These are phyloP conservation scores for Stictocephala bisonia DNA, from an alignment of 2,888 invertebrate genomes.

Conservation along the genomic window DNA sequence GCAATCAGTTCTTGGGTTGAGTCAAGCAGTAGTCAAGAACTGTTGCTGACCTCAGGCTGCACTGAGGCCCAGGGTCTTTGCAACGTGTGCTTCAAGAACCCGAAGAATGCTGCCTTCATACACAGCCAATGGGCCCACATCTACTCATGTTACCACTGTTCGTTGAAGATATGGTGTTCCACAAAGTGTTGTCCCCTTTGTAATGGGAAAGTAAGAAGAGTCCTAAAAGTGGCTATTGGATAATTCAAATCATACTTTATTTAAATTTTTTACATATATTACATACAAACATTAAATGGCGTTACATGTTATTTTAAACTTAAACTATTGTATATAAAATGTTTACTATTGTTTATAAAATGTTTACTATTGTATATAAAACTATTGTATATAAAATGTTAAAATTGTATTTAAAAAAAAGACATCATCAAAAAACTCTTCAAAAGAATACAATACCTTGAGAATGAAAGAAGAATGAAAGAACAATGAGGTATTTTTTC, in stretches of 20 bases:
- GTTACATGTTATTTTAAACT: no score
- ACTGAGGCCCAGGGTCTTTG: constrained; percentile 30
- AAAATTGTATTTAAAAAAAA: no score
- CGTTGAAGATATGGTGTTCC: constrained; percentile 48
- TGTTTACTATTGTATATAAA: no score
- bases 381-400: no score
- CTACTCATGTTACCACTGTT: constrained; percentile 51
- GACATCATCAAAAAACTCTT: no score
- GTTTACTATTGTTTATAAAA: no score
- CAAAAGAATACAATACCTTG: no score
- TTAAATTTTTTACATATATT: background rate
- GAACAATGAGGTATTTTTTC: no score
- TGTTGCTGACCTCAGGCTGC: background rate
- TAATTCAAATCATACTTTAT: constrained; percentile 16
- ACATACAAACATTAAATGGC: no score
- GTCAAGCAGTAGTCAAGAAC: constrained; percentile 5
- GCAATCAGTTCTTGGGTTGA: background rate
- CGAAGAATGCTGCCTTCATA: constrained; percentile 50
- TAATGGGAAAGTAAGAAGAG: constrained; percentile 46
- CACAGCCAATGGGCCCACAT: constrained; percentile 49
- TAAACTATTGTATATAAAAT: no score
- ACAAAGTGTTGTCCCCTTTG: constrained; percentile 51
- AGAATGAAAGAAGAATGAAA: no score
- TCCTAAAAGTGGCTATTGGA: constrained; percentile 42
- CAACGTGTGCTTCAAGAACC: constrained; percentile 46